Conservation (phyloP, 2,888 invertebrate genomes). For the Eubasilissa splendida region DNA sequence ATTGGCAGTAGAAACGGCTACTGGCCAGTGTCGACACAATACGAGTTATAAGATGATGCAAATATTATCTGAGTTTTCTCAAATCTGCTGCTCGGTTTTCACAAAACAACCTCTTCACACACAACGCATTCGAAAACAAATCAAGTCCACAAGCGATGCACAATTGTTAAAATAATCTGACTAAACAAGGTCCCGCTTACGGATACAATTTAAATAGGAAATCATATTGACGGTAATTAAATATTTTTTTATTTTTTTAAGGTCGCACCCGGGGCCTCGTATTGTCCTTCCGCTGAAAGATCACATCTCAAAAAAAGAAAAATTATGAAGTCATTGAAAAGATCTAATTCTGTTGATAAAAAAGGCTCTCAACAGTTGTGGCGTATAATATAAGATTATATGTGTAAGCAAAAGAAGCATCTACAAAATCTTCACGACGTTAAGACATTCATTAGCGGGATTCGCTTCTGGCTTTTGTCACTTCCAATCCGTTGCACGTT, state of each 20-base stretch:
- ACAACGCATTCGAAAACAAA: slow-evolving; percentile 16
- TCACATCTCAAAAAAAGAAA: slow-evolving; percentile 8
- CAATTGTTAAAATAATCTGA: slow-evolving; percentile 14
- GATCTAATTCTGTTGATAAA: background rate
- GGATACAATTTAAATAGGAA: slow-evolving; percentile 2
- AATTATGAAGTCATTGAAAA: background rate
- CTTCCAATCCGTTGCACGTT: too few species aligned
- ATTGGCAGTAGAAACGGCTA: too few species aligned
- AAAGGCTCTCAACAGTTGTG: too few species aligned
- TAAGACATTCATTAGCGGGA: too few species aligned
- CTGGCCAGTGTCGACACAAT: too few species aligned
- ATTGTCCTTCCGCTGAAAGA: background rate
- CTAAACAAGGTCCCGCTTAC: slow-evolving; percentile 20
- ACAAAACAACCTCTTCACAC: too few species aligned
- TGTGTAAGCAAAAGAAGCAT: background rate
- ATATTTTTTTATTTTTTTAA: slow-evolving; percentile 31
- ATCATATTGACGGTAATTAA: slow-evolving; percentile 29
- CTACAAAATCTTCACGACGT: background rate
- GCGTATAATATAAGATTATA: too few species aligned
- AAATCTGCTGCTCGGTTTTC: too few species aligned
- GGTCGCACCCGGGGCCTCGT: slow-evolving; percentile 19
- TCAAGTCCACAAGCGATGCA: slow-evolving; percentile 22
- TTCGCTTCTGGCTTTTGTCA: too few species aligned
- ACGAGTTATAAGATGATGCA: too few species aligned
- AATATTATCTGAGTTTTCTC: too few species aligned